Evolutionary conservation across 2,888 invertebrate species (phyloP).

Genomic region (Polydrusus tereticollis): DNA sequence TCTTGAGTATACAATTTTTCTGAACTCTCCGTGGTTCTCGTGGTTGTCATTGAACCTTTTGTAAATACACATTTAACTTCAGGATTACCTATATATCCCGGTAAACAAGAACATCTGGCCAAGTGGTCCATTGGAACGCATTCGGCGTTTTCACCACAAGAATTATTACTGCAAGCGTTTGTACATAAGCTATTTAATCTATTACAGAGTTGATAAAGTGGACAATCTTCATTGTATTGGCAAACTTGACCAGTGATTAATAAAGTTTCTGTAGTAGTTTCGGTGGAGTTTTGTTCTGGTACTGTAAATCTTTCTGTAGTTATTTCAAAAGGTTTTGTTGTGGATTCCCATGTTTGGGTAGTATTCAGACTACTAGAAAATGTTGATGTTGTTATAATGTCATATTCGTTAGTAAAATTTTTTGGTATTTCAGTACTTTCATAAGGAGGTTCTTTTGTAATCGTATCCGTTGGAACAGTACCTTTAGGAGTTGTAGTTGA

Average conservation of each 20-base stretch:
- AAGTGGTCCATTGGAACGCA: constrained; percentile 82
- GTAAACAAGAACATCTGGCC: constrained; percentile 80
- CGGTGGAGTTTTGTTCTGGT: neutral
- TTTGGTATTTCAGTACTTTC: too few species aligned
- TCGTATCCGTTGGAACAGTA: neutral
- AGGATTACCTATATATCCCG: constrained; percentile 66
- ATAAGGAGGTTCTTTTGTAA: neutral
- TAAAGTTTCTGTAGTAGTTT: neutral
- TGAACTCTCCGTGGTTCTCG: neutral
- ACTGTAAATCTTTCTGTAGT: neutral
- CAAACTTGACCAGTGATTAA: constrained; percentile 70
- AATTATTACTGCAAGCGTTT: constrained; percentile 82
- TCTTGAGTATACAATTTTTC: neutral
- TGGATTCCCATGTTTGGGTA: neutral
- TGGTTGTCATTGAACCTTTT: neutral
- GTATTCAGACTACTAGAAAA: neutral
- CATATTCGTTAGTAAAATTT: neutral
- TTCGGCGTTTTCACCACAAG: constrained; percentile 85
- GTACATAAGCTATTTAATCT: constrained; percentile 86
- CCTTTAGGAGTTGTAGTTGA: neutral
- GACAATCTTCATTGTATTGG: constrained; percentile 92
- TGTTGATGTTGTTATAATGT: neutral
- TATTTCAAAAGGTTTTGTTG: neutral
- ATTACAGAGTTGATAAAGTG: constrained; percentile 85
- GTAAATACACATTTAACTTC: constrained; percentile 1